Conservation (phyloP, 2,888 invertebrate species). For the Eurois occulta region DNA sequence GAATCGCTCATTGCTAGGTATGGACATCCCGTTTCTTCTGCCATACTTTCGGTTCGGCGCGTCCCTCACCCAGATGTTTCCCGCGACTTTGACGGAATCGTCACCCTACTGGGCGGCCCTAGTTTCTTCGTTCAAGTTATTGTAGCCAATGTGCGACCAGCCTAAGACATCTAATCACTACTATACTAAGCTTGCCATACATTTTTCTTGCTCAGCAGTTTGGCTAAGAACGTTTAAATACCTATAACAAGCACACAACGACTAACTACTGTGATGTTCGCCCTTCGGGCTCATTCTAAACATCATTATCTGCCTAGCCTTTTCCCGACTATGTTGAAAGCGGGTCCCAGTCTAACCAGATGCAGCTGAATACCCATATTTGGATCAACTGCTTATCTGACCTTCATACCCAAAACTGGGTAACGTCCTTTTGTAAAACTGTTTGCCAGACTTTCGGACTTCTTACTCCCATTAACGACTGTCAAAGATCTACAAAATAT, state of each 20-base stretch:
- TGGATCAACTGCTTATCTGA: background rate
- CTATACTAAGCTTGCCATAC: background rate
- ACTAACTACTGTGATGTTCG: slow-evolving; percentile 5
- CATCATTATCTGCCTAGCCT: background rate
- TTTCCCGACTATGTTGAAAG: background rate
- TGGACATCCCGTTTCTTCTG: too few relatives aligned
- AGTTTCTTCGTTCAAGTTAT: background rate
- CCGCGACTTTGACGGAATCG: too few relatives aligned
- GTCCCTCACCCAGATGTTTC: too few relatives aligned
- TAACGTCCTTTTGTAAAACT: background rate
- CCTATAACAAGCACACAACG: background rate
- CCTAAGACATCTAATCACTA: background rate
- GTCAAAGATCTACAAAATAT: background rate
- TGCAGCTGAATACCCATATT: background rate
- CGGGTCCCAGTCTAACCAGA: background rate
- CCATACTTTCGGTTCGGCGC: too few relatives aligned
- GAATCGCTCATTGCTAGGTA: too few relatives aligned
- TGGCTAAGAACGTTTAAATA: too few relatives aligned
- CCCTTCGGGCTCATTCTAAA: slow-evolving; percentile 23
- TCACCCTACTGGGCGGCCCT: too few relatives aligned
- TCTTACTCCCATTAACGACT: background rate
- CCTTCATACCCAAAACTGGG: background rate
- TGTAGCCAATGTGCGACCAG: background rate
- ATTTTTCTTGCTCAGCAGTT: too few relatives aligned
- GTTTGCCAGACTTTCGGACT: background rate